These are phyloP conservation scores for Beris morrisii DNA, from an alignment of 2,888 invertebrate genomes.

Conservation along the genomic window DNA sequence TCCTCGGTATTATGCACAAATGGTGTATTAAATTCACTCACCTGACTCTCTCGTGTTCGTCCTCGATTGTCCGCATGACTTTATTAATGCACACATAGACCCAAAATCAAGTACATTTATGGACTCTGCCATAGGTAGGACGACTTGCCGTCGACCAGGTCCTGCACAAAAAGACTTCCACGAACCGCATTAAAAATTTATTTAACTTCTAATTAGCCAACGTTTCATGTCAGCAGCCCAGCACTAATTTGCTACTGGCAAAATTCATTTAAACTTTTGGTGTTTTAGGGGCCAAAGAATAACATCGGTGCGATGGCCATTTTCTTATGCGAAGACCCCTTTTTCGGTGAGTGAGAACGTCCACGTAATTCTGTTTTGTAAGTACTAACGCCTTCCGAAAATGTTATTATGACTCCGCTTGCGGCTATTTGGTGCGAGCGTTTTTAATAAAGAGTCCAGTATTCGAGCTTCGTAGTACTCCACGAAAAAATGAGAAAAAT, in stretches of 20 bases:
- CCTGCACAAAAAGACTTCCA: slow-evolving; percentile 22
- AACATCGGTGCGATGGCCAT: slow-evolving; percentile 40
- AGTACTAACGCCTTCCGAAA: slow-evolving; percentile 39
- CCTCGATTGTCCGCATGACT: slow-evolving; percentile 1
- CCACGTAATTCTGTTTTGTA: slow-evolving; percentile 38
- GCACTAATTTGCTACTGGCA: slow-evolving; percentile 40
- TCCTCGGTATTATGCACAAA: neutral
- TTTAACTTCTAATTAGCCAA: slow-evolving; percentile 43
- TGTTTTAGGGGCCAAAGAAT: slow-evolving; percentile 35
- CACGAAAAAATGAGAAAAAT: neutral
- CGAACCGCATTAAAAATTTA: slow-evolving; percentile 44
- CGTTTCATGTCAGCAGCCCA: slow-evolving; percentile 40
- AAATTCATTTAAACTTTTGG: slow-evolving; percentile 43
- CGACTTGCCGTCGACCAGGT: neutral
- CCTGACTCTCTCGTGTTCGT: slow-evolving; percentile 3
- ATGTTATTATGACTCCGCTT: slow-evolving; percentile 41
- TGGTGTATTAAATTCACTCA: slow-evolving; percentile 19
- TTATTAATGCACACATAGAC: neutral
- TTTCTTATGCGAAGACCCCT: slow-evolving; percentile 41
- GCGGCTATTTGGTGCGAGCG: slow-evolving; percentile 40
- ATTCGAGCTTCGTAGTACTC: neutral
- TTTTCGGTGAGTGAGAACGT: slow-evolving; percentile 18
- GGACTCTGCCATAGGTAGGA: neutral
- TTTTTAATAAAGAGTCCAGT: slow-evolving; percentile 39
- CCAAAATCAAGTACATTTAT: neutral